Conservation (phyloP, 2,888 invertebrate species). For the Caenorhabditis plicata region DNA sequence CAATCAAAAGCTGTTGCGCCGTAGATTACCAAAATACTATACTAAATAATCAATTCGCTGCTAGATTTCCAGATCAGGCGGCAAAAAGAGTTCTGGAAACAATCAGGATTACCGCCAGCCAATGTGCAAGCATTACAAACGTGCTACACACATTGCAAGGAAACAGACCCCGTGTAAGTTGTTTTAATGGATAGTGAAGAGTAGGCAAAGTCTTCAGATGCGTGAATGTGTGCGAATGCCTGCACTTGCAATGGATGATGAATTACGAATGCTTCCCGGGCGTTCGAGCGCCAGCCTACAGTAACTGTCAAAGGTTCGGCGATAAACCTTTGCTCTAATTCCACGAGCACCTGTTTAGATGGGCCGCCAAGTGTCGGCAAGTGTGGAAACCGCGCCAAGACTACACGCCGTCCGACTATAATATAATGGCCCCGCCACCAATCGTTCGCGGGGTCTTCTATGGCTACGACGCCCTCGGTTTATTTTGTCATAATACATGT, state of each 20-base stretch:
- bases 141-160: constrained; percentile 51
- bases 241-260: constrained; percentile 59
- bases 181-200: no score
- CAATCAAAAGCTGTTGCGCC: no score
- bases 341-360: no score
- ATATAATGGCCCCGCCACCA: constrained; percentile 52
- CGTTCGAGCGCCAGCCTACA: constrained; percentile 42
- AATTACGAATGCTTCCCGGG: constrained; percentile 54
- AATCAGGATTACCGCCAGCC: constrained; percentile 47
- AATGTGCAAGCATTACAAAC: constrained; percentile 37
- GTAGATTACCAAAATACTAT: no score
- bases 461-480: constrained; percentile 55
- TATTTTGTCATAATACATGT: background rate
- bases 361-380: constrained; percentile 53
- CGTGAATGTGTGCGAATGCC: constrained; percentile 57
- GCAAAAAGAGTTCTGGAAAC: constrained; percentile 47
- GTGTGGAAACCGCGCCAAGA: constrained; percentile 55
- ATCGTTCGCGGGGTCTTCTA: constrained; percentile 57
- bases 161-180: constrained; percentile 47
- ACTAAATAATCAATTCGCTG: background rate
- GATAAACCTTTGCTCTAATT: no score
- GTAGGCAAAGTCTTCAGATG: constrained; percentile 40
- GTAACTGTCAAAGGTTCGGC: constrained; percentile 56
- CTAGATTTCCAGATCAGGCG: constrained; percentile 44
- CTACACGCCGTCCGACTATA: constrained; percentile 49